Conservation (phyloP, 2,888 invertebrate species). For the Acleris cristana region DNA sequence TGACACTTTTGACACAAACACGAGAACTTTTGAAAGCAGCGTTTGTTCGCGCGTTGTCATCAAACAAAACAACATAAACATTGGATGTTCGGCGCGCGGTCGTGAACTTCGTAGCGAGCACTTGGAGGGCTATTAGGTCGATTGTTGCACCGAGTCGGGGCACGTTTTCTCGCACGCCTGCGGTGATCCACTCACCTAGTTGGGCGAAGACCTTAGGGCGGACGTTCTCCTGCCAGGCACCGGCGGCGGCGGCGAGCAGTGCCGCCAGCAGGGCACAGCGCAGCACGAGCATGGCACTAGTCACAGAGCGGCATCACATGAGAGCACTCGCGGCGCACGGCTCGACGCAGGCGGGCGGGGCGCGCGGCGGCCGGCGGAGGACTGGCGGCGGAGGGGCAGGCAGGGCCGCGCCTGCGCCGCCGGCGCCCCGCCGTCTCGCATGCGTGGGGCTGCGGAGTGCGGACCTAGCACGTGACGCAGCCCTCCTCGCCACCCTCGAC, state of each 20-base stretch:
- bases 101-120: conserved; percentile 50
- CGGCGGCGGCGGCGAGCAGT: conserved; percentile 83
- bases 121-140: conserved; percentile 59
- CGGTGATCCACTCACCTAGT: conserved; percentile 88
- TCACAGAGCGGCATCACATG: conserved; percentile 82
- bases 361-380: conserved; percentile 81
- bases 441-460: conserved; percentile 83
- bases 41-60: conserved; percentile 72
- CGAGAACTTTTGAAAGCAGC: conserved; percentile 66
- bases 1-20: conserved; percentile 67
- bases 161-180: conserved; percentile 56
- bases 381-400: conserved; percentile 79
- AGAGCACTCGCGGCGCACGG: conserved; percentile 71
- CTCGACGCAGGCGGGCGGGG: conserved; percentile 63
- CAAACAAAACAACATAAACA: conserved; percentile 79
- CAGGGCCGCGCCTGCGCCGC: conserved; percentile 74
- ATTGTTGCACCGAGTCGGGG: conserved; percentile 67
- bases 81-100: conserved; percentile 51
- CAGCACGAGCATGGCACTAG: conserved; percentile 81
- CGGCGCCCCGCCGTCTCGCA: conserved; percentile 82
- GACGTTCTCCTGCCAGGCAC: conserved; percentile 95
- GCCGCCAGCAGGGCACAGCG: conserved; percentile 80
- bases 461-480: conserved; percentile 83
- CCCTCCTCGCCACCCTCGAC: conserved; percentile 77
- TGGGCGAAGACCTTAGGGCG: conserved; percentile 96